Evolutionary conservation across 2,797 vertebrate species (phyloP).

Genomic region (Ptychadena robeensis): DNA sequence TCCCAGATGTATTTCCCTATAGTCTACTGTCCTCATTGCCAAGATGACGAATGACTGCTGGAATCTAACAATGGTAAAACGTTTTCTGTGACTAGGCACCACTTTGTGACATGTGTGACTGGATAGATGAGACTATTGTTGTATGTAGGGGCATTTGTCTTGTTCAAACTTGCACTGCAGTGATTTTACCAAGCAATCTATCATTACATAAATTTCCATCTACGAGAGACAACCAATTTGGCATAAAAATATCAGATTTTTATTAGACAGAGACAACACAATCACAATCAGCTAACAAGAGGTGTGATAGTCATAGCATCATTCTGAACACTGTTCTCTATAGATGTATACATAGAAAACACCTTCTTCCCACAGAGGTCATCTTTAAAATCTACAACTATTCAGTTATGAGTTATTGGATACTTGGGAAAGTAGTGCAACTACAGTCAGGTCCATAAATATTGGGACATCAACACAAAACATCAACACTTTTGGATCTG

Average conservation of each 20-base stretch:
- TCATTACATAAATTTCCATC: neutral
- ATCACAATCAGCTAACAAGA: neutral
- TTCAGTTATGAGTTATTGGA: neutral
- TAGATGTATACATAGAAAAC: too few species aligned
- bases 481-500: too few species aligned
- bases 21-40: neutral
- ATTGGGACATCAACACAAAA: too few species aligned
- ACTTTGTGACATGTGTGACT: neutral
- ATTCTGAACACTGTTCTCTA: neutral
- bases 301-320: neutral
- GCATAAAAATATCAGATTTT: neutral
- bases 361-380: neutral
- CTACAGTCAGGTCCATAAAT: too few species aligned
- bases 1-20: too few species aligned
- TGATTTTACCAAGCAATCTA: neutral
- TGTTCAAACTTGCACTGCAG: neutral
- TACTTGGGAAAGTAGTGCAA: too few species aligned
- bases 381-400: constrained; percentile 5
- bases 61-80: too few species aligned
- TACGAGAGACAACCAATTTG: neutral
- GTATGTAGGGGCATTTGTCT: neutral
- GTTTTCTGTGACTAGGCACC: neutral
- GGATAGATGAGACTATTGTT: neutral
- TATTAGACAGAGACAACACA: neutral
- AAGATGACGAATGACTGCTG: neutral